A percentile compares a stretch with the other conserved stretches of the same genome.
phyloP scores from a whole-genome alignment of 2,888 invertebrate genomes.

The Embidobia sp. region DNA sequence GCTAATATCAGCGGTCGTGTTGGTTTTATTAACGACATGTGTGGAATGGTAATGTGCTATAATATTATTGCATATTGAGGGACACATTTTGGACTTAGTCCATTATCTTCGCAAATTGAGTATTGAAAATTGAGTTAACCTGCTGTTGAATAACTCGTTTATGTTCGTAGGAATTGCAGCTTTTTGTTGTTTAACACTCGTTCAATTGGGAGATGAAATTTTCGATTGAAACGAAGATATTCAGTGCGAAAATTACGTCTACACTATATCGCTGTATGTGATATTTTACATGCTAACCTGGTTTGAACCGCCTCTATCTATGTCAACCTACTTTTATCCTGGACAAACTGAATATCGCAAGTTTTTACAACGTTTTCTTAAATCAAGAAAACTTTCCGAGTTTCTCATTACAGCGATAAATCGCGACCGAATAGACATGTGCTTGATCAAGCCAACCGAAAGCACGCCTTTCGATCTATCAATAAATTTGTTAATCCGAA shows the following conservation, averaged over 20 bases:
- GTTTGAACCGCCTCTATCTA: constrained; percentile 3
- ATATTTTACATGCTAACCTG: constrained; percentile 14
- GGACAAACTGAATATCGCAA: constrained; percentile 4
- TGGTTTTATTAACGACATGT: too few species aligned
- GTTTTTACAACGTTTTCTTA: too few species aligned
- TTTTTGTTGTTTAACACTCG: too few species aligned
- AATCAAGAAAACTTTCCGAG: too few species aligned
- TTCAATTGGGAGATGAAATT: constrained; percentile 3
- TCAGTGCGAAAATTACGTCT: constrained; percentile 7
- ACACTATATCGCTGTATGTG: constrained; percentile 10
- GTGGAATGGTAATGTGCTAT: too few species aligned
- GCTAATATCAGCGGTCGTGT: too few species aligned
- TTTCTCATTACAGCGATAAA: constrained; percentile 2
- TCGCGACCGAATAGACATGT: not conserved
- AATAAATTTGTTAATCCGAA: constrained; percentile 16
- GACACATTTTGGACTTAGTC: too few species aligned
- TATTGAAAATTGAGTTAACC: too few species aligned
- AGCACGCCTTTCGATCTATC: not conserved
- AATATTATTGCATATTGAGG: too few species aligned
- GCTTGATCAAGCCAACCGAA: not conserved
- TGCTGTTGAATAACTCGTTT: too few species aligned
- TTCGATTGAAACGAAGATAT: constrained; percentile 9
- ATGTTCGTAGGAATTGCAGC: too few species aligned
- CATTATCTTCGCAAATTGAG: too few species aligned
- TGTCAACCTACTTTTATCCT: constrained; percentile 16